phyloP scores from a whole-genome alignment of 2,113 vertebrate genomes.

The Bostrychus sinensis region DNA sequence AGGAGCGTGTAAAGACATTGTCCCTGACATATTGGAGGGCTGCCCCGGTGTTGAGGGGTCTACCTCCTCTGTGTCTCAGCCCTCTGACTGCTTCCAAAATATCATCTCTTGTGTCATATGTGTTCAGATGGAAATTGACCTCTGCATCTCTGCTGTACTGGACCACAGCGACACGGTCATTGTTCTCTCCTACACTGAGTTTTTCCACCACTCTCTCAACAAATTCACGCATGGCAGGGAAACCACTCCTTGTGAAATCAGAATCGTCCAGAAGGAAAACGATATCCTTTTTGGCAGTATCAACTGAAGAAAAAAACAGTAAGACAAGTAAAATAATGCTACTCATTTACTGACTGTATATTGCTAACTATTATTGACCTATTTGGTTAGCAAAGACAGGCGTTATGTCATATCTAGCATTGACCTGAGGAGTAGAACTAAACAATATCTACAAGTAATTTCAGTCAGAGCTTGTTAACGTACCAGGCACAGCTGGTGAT shows the following conservation, averaged over 20 bases:
- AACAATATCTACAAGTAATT: too few species aligned
- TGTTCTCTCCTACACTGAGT: slow-evolving; percentile 40
- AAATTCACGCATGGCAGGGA: slow-evolving; percentile 39
- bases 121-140: slow-evolving; percentile 45
- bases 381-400: too few species aligned
- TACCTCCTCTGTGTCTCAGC: slow-evolving; percentile 41
- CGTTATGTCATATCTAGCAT: too few species aligned
- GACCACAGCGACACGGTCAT: slow-evolving; percentile 40
- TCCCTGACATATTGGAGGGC: slow-evolving; percentile 70
- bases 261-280: slow-evolving; percentile 65
- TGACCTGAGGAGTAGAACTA: too few species aligned
- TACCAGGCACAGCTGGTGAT: not conserved
- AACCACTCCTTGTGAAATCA: slow-evolving; percentile 25
- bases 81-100: slow-evolving; percentile 12
- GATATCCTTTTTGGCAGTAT: slow-evolving; percentile 10
- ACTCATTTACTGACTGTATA: too few species aligned
- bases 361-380: too few species aligned
- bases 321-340: not conserved
- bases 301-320: slow-evolving; percentile 1
- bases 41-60: slow-evolving; percentile 77
- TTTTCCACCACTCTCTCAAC: slow-evolving; percentile 43
- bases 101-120: slow-evolving; percentile 21
- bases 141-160: slow-evolving; percentile 47
- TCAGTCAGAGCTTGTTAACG: not conserved
- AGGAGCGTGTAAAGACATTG: slow-evolving; percentile 74